These are phyloP conservation scores for Physella acuta DNA, from an alignment of 1,140 invertebrate genomes.

Conservation along the genomic window DNA sequence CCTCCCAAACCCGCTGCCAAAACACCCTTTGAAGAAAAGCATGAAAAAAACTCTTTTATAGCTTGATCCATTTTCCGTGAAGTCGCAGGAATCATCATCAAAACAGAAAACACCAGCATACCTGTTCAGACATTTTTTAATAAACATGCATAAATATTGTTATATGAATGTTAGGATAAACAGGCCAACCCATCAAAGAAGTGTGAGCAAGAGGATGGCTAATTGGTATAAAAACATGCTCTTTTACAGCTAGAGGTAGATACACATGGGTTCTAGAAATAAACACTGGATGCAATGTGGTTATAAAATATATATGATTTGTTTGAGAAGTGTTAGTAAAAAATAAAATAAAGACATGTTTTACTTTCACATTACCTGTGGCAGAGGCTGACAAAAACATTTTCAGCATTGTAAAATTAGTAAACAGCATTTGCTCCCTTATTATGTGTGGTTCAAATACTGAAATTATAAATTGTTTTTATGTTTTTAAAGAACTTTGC, in stretches of 20 bases:
- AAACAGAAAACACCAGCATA: slow-evolving; percentile 16
- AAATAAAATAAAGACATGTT: no score
- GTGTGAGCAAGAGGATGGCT: neutral
- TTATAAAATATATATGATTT: neutral
- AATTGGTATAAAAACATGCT: no score
- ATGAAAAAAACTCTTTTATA: neutral
- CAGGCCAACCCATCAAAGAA: neutral
- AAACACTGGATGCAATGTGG: neutral
- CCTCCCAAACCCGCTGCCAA: slow-evolving; percentile 2
- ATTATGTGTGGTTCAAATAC: slow-evolving; percentile 26
- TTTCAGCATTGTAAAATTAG: slow-evolving; percentile 24
- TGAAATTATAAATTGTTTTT: neutral
- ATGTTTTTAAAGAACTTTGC: neutral
- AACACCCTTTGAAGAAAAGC: neutral
- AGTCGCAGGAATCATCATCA: slow-evolving; percentile 19
- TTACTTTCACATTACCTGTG: slow-evolving; percentile 4
- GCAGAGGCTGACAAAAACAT: slow-evolving; percentile 24
- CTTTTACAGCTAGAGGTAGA: no score
- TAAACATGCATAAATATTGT: neutral
- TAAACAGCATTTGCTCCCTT: slow-evolving; percentile 19
- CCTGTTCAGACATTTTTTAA: neutral
- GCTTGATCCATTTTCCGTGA: neutral
- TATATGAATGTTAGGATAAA: neutral
- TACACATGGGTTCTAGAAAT: neutral
- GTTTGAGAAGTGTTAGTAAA: neutral